Base-by-base conservation (phyloP, 2,797 vertebrate species). In the Cryptoprocta ferox region DNA sequence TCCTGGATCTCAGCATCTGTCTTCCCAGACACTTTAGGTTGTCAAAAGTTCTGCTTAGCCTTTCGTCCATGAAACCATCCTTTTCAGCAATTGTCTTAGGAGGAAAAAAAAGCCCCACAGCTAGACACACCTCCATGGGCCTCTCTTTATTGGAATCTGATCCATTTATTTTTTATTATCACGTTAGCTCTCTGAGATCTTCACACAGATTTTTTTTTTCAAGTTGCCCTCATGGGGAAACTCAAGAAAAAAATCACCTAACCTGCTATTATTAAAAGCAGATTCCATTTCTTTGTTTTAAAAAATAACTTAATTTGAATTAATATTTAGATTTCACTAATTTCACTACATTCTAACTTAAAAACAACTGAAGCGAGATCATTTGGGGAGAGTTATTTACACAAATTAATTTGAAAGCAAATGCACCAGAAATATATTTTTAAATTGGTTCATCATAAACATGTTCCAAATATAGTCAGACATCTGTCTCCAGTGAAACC, bases 401-500 rank as follows among this genome's bases (percentile, higher is more conserved):
- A 75, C 39, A 56, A 89, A 93, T 61, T 95, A 89, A 80, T 89
- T 94, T 82, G 81, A 30, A 28, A 93, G 13, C 82, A 91, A 87
- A 66, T 35, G 21, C 18, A 92, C 85, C 16, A 56, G 45, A 89
- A 86, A 95, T 83, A 13, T 92, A 95, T 73, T 90, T 97, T 96
- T 80, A 82, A 89, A 56, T 65, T 86, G 39, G 26, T 50, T 92
- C 42, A 71, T 71, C 71, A 96, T 88, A 90, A 96, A 81, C 81
- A 87, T 24, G 26, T 61, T 90, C 66, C 66, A 92, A 70, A 92
- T 93, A 95, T 85, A 95, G 83, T 81, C 19, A 90, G 66, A 83
- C 87, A 96, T 95, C 89, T 97, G 92, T 97, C 91, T 95, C 12
- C 12, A 26, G 59, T 73, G 63, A 91, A 85, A 84, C 1, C 32